A percentile compares a stretch with the other conserved stretches of the same genome.
phyloP scores from a whole-genome alignment of 1,140 invertebrate species.

The Papilio glaucus region DNA sequence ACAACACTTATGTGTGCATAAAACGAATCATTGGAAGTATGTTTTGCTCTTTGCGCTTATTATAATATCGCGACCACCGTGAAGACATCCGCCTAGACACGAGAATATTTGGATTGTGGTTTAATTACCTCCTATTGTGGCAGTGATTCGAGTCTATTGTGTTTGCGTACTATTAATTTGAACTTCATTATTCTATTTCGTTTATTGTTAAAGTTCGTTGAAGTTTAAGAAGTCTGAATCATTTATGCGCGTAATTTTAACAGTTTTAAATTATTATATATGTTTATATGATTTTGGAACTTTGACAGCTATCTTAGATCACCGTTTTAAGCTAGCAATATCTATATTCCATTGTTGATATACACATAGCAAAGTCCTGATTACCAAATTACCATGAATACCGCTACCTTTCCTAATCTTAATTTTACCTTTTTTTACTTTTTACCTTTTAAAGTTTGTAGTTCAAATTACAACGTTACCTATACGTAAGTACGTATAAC shows the following conservation, averaged over 20 bases:
- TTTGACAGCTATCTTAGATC: too few relatives aligned
- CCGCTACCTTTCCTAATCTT: too few relatives aligned
- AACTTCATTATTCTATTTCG: conserved; percentile 34
- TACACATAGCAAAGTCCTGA: not conserved
- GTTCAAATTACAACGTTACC: too few relatives aligned
- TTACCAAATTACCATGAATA: not conserved
- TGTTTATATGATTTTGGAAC: not conserved
- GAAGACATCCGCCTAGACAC: conserved; percentile 68
- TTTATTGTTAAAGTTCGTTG: conserved; percentile 15
- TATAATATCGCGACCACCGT: conserved; percentile 76
- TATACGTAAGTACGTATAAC: too few relatives aligned
- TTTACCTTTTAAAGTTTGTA: too few relatives aligned
- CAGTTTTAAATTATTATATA: not conserved
- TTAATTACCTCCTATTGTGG: conserved; percentile 81
- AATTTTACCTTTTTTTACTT: too few relatives aligned
- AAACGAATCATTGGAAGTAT: conserved; percentile 29
- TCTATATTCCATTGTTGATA: too few relatives aligned
- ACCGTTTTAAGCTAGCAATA: too few relatives aligned
- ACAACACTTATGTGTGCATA: conserved; percentile 40
- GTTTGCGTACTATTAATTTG: conserved; percentile 48
- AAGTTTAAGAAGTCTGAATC: conserved; percentile 9
- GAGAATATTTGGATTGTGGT: conserved; percentile 77
- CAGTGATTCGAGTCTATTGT: conserved; percentile 67
- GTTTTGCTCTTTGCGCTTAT: conserved; percentile 58
- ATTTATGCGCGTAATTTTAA: conserved; percentile 3